Base-by-base conservation (phyloP, 2,888 invertebrate species). In the Philereme transversata region DNA sequence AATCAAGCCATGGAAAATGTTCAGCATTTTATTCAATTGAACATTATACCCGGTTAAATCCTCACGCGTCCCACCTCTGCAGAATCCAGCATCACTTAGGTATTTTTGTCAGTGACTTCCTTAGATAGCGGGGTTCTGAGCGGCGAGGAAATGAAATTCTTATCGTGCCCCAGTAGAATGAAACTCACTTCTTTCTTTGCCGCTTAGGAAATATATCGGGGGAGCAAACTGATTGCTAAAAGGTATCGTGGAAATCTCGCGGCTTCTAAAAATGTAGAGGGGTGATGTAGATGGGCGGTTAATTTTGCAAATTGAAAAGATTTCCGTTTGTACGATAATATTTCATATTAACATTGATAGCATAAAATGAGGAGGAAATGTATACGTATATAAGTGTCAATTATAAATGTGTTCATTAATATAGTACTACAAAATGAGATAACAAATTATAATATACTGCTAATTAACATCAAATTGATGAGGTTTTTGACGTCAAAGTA, bases 121-220 rank as follows among this genome's bases (percentile, higher is more conserved):
- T 87, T 76, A 86, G 88, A 91, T 90, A 89, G 87, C 87, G 84
- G 69, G 77, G 86, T 85, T 88, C 81, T 84, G 82, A 83, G 81
- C 78, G 73, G 78, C 77, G 81, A 88, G 93, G 92, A 92, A 93
- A 93, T 93, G 92, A 92, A 93, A 93, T 92, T 91, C 92, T 93
- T 93, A 93, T 93, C 93, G 88, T 85, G 83, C 85, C 82, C 81
- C 78, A 77, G 83, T 82, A 82, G 86, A 85, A 86, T 86, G 86
- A 83, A 87, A 86, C 86, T 82, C 81, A 83, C 85, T 88, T 85
- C 84, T 84, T 84, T 86, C 88, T 90, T 90, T 90, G 89, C 90
- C 90, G 81, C 71, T 73, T 72, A 83, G 87, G 87, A 90, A 90
- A 91, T 91, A 89, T 89, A 89, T 87, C 79, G 83, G 74, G 83